Evolutionary conservation across 2,797 vertebrate genomes (phyloP), one percentile per base, ranked within the genome.

Genomic region (Cryptoblepharus egeriae): DNA sequence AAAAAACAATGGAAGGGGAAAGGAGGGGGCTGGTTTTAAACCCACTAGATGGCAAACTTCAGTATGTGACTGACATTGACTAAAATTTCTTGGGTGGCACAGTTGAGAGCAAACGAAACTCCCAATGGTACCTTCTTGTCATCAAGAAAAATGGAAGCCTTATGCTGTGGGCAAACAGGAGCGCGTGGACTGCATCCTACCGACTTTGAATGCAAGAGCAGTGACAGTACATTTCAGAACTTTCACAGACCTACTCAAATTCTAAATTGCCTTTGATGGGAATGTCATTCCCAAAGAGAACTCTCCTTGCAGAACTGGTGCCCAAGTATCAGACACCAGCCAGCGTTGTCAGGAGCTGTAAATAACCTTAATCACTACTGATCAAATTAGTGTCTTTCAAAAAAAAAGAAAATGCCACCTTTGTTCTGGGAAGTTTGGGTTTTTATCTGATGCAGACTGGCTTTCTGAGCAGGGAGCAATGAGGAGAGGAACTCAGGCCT

Each of bases 81-180:
- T n/a, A n/a, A 63, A 4, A 45, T 26, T 64, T 55, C 15, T 9
- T 80, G 79, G 83, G 80, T 84, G 28, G 26, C 69, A 80, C 73
- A 81, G 7, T 80, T 24, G 71, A 83, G 39, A 60, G 45, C 32
- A 52, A 37, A 49, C 49, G 63, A 61, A 3, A 9, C 42, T 71
- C 37, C 52, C 82, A 64, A 67, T 49, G 37, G 16, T 77, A 26
- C 35, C 55, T 18, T 18, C 70, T 82, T 67, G 32, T 69, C 61
- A 6, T 82, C 74, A 77, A 73, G 5, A 80, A 20, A 75, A 84
- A 70, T 2, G 2, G 37, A 55, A 78, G 32, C 2, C 5, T 1
- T 57, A 37, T 9, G 7, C 1, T 55, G 10, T 0, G 0, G 5
- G 30, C 1, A 45, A 49, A 8, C 1, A 39, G 24, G 5, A 26